phyloP scores from a whole-genome alignment of 2,888 invertebrate species.

The Sabellastarte sp. region DNA sequence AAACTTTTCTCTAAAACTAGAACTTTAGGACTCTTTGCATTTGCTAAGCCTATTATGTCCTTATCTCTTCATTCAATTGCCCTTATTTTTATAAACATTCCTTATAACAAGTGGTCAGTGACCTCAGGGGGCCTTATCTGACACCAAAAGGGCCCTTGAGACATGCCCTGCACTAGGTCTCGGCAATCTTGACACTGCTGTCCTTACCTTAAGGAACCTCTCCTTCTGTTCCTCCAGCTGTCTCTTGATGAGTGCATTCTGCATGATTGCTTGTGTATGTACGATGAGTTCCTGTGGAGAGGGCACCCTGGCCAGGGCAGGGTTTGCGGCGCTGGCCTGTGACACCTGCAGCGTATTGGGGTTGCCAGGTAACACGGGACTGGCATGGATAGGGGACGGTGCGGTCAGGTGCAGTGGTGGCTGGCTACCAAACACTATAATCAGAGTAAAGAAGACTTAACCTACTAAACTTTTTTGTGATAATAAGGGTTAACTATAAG shows the following conservation, averaged over 20 bases:
- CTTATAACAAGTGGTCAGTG: no score
- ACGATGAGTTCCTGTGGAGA: constrained; percentile 82
- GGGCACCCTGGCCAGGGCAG: constrained; percentile 51
- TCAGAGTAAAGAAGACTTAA: not conserved
- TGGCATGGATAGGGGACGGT: constrained; percentile 58
- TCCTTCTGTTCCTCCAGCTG: constrained; percentile 85
- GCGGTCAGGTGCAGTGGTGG: constrained; percentile 59
- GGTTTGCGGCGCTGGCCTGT: constrained; percentile 29
- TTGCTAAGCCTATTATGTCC: no score
- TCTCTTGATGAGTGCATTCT: constrained; percentile 82
- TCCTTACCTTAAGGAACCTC: constrained; percentile 72
- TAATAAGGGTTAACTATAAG: no score
- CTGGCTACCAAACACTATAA: constrained; percentile 59
- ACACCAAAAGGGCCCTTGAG: not conserved
- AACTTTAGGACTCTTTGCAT: no score
- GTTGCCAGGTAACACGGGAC: constrained; percentile 25
- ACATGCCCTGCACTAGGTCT: constrained; percentile 21
- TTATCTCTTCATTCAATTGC: no score
- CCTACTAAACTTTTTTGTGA: no score
- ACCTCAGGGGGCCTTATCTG: no score
- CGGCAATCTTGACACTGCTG: no score
- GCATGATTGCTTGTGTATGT: constrained; percentile 84
- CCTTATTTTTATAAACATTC: no score
- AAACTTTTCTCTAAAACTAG: no score
- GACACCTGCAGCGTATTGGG: constrained; percentile 20